phyloP scores from a whole-genome alignment of 2,113 vertebrate genomes.

The Malurus cyaneus region DNA sequence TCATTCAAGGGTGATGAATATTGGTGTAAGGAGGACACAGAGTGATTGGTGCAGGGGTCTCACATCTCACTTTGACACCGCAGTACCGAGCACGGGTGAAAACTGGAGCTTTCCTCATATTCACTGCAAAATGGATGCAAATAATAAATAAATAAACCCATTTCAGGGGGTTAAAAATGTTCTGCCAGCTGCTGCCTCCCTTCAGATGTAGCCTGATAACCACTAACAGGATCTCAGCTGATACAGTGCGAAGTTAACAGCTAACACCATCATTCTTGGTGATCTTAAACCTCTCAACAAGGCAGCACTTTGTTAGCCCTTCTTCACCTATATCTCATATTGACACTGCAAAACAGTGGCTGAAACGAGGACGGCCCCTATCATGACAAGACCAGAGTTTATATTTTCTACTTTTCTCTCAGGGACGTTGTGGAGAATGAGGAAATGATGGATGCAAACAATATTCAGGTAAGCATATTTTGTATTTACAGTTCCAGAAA shows the following conservation, averaged over 20 bases:
- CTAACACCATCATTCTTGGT: not conserved
- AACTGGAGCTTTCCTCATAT: not conserved
- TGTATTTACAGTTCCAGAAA: not conserved
- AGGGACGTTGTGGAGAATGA: not conserved
- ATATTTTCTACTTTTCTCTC: not conserved
- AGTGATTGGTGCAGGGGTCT: not conserved
- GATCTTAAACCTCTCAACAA: not conserved
- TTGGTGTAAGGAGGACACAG: not conserved
- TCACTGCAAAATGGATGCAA: not conserved
- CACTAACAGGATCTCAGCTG: not conserved
- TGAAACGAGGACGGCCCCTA: not conserved
- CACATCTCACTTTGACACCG: fast-evolving
- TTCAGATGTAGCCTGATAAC: not conserved
- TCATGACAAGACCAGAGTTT: not conserved
- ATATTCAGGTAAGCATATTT: conserved; percentile 6
- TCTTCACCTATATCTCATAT: not conserved
- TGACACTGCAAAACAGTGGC: not conserved
- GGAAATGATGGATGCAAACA: conserved; percentile 45
- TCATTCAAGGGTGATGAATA: not conserved
- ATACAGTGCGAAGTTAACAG: not conserved
- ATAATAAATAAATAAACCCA: not conserved
- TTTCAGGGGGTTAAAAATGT: not conserved
- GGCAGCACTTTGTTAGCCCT: not conserved
- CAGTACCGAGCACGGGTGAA: fast-evolving
- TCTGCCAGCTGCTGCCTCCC: fast-evolving